phyloP scores from a whole-genome alignment of 2,113 vertebrate species.

The Grammomys dolichurus region DNA sequence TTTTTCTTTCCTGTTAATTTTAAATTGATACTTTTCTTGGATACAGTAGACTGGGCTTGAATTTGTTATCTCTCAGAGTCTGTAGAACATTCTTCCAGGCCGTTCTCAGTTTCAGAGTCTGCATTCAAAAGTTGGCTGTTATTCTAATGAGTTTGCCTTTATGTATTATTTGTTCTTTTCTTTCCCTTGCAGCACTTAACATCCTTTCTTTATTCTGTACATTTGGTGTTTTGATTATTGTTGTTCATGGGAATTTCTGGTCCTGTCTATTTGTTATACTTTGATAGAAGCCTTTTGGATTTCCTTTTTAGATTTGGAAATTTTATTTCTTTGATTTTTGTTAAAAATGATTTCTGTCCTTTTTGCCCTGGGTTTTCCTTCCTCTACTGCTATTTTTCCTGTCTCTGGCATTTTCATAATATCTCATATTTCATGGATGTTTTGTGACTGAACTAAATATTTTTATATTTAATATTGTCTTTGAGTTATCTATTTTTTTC shows the following conservation, averaged over 20 bases:
- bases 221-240: neutral
- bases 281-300: neutral
- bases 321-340: no score
- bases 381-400: neutral
- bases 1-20: neutral
- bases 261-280: neutral
- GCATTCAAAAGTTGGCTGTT: neutral
- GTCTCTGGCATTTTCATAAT: neutral
- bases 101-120: neutral
- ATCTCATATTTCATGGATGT: neutral
- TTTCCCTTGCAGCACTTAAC: neutral
- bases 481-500: neutral
- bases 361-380: neutral
- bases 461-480: neutral
- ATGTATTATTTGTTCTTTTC: neutral
- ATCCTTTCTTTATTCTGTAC: neutral
- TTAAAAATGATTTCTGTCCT: no score
- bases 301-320: no score
- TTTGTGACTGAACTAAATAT: neutral
- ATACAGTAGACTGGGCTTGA: neutral
- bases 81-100: neutral
- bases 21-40: neutral
- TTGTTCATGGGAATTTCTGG: neutral
- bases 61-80: neutral
- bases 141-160: neutral